phyloP scores from a whole-genome alignment of 2,113 vertebrate genomes.

The Trogon melanurus region DNA sequence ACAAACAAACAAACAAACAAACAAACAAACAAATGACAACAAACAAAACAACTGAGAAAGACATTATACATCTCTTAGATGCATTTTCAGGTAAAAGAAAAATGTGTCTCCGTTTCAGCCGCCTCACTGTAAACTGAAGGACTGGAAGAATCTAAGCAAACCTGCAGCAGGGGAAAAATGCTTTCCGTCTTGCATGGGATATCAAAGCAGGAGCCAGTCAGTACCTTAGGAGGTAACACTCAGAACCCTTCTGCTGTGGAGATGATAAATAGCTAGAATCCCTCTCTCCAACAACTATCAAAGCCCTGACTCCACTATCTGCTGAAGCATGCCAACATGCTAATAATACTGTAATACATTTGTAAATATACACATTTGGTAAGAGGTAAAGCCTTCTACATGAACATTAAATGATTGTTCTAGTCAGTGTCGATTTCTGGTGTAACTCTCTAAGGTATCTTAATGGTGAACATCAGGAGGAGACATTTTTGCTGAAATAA shows the following conservation, averaged over 20 bases:
- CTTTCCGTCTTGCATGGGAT: neutral
- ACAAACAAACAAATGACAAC: too few species aligned
- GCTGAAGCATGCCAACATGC: neutral
- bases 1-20: neutral
- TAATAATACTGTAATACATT: neutral
- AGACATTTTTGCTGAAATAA: neutral
- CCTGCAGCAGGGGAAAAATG: neutral
- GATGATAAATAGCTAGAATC: neutral
- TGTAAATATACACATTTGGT: neutral
- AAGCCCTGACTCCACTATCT: neutral
- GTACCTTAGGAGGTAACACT: neutral
- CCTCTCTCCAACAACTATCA: neutral
- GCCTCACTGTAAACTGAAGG: neutral
- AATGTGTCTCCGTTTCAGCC: neutral
- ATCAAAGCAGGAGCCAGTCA: neutral
- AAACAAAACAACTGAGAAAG: neutral
- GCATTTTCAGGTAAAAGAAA: neutral
- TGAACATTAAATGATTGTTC: neutral
- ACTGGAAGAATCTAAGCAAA: neutral
- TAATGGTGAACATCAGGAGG: neutral
- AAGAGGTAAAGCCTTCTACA: neutral
- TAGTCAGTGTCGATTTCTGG: neutral
- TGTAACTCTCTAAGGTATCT: neutral
- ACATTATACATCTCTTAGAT: neutral
- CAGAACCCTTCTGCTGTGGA: neutral